Conservation (phyloP, 2,113 vertebrate species). For the Tonatia bakeri region DNA sequence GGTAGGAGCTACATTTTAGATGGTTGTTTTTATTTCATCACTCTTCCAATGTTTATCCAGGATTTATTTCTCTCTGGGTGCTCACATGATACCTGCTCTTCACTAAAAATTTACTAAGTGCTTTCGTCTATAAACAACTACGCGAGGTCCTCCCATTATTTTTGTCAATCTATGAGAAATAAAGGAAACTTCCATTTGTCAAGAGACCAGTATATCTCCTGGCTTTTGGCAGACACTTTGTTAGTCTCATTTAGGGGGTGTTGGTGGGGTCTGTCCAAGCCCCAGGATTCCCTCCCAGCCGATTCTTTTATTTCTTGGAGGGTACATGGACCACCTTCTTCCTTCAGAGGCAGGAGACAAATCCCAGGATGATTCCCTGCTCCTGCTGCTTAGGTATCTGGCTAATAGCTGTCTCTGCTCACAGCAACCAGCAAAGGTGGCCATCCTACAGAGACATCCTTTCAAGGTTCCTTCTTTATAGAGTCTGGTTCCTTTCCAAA, state of each 20-base stretch:
- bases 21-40: background rate
- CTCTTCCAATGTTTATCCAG: background rate
- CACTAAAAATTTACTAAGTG: background rate
- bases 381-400: background rate
- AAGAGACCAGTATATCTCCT: background rate
- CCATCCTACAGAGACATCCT: background rate
- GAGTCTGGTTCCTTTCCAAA: background rate
- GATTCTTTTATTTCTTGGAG: background rate
- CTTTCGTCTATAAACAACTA: background rate
- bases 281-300: background rate
- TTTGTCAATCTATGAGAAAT: background rate
- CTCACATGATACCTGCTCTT: background rate
- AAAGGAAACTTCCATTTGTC: background rate
- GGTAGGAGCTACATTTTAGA: background rate
- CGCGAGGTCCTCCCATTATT: background rate
- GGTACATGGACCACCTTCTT: background rate
- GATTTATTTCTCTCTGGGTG: background rate
- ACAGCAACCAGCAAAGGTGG: background rate
- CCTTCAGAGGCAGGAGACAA: background rate
- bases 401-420: background rate
- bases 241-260: background rate
- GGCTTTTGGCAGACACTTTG: background rate
- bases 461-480: background rate
- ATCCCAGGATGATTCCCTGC: background rate
- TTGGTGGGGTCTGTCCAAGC: background rate